phyloP scores from a whole-genome alignment of 2,888 invertebrate species.

The Lobophora halterata region DNA sequence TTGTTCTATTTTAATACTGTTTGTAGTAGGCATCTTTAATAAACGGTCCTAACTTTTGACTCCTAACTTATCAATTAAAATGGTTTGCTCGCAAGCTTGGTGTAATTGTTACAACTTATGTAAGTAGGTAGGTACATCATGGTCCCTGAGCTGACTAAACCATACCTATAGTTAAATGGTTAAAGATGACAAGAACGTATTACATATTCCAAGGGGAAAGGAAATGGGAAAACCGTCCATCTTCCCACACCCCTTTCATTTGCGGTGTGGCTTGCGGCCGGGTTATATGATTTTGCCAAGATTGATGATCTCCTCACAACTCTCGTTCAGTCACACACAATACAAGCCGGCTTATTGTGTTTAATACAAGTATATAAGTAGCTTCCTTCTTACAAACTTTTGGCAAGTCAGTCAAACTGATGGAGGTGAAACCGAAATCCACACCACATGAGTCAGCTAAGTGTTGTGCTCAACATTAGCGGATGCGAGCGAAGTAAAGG shows the following conservation, averaged over 20 bases:
- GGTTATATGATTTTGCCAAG: constrained; percentile 27
- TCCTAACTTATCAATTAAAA: constrained; percentile 9
- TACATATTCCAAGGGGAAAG: constrained; percentile 1
- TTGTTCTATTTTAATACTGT: constrained; percentile 34
- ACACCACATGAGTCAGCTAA: constrained; percentile 70
- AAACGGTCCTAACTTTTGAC: constrained; percentile 12
- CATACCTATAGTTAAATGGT: too few species aligned
- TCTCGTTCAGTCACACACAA: constrained; percentile 33
- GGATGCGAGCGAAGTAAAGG: constrained; percentile 68
- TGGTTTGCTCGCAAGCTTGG: constrained; percentile 8
- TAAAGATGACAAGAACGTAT: too few species aligned
- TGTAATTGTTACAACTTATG: constrained; percentile 7
- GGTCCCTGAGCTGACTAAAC: too few species aligned
- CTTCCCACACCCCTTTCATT: constrained; percentile 3
- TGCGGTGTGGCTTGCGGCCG: constrained; percentile 5
- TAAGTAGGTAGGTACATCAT: too few species aligned
- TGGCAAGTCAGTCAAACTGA: constrained; percentile 56
- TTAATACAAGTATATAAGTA: constrained; percentile 9
- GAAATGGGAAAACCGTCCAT: constrained; percentile 1
- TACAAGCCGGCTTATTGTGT: constrained; percentile 37
- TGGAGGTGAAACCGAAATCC: constrained; percentile 73
- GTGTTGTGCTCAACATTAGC: constrained; percentile 68
- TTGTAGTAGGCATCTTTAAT: constrained; percentile 10
- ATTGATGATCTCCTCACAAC: constrained; percentile 39
- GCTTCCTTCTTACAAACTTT: constrained; percentile 28